Evolutionary conservation across 2,888 invertebrate species (phyloP), one percentile per base, ranked within the genome.

Genomic region (Sussaba pulchella): DNA sequence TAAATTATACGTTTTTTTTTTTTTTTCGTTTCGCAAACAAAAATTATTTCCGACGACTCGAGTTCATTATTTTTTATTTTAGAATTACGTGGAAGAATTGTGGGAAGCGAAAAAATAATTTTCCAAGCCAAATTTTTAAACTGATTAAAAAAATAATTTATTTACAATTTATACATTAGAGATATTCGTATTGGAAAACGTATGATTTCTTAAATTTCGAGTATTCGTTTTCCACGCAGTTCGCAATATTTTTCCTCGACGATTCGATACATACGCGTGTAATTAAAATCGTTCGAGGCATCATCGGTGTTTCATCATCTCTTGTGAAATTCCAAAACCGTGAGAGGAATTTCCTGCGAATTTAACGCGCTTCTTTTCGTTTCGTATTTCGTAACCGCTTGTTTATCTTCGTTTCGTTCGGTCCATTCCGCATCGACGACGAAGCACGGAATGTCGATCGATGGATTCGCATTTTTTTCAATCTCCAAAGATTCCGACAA

Each of bases 311-410:
- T n/a, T 1, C 14, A 26, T 73, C n/a, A 77, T 10, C 59, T 43
- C 43, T 73, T 69, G 31, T 80, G 73, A 70, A 80, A 80, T 21
- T 81, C 82, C 45, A 81, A 43, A 67, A 82, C 77, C 5, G 77
- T 77, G 4, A 82, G 14, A 1, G 81, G 82, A 47, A 82, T 64
- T 50, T 77, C 80, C 8, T 39, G 39, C 12, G 77, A 80, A 70
- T 77, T 50, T 21, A 71, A 47, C 17, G 24, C 36, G 26, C 31
- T 36, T 9, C 24, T 52, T 10, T 9, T 10, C 6, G 1, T 9
- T n/a, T 36, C 43, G 10, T 45, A n/a, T 36, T 17, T n/a, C 10
- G 6, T 12, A 36, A 10, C 0, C n/a, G 12, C 14, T 14, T 12
- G 2, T 36, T 54, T 31, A 10, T 14, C 26, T 8, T 10, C 14